A percentile compares a stretch with the other conserved stretches of the same genome.
Conservation (phyloP, 2,888 invertebrate genomes). For the Campoplex nolae region DNA sequence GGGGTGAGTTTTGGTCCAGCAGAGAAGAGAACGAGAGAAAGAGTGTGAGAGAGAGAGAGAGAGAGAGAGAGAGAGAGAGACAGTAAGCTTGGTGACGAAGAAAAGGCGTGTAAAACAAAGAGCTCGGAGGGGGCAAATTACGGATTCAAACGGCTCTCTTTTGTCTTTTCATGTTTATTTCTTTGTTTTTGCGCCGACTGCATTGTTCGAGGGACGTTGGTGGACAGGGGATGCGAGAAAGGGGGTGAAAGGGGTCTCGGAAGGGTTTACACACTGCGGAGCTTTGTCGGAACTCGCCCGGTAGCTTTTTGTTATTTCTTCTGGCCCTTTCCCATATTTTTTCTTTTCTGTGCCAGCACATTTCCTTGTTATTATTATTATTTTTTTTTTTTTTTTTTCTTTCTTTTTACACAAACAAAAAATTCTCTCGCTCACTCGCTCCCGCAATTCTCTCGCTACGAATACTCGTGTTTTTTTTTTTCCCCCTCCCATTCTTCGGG, state of each 20-base stretch:
- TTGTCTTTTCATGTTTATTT: slow-evolving; percentile 83
- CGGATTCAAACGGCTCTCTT: slow-evolving; percentile 83
- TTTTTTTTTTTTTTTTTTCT: slow-evolving; percentile 21
- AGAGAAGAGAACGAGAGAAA: slow-evolving; percentile 35
- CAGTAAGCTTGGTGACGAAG: slow-evolving; percentile 62
- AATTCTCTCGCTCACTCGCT: slow-evolving; percentile 68
- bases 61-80: slow-evolving; percentile 56
- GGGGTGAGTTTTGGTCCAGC: slow-evolving; percentile 72
- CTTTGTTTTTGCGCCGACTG: slow-evolving; percentile 82
- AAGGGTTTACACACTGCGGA: slow-evolving; percentile 62
- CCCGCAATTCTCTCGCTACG: slow-evolving; percentile 58
- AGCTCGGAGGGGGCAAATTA: slow-evolving; percentile 82
- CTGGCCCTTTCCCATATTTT: slow-evolving; percentile 71
- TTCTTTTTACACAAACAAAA: slow-evolving; percentile 44
- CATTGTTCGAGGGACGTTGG: slow-evolving; percentile 79
- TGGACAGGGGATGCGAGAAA: slow-evolving; percentile 63
- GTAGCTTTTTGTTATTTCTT: slow-evolving; percentile 79
- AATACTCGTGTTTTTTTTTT: slow-evolving; percentile 65
- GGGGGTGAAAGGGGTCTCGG: slow-evolving; percentile 54
- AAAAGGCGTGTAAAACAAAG: slow-evolving; percentile 78
- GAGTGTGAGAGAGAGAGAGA: slow-evolving; percentile 62
- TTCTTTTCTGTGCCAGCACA: slow-evolving; percentile 56
- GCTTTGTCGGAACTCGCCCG: slow-evolving; percentile 74
- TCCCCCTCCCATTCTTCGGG: slow-evolving; percentile 55
- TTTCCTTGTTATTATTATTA: slow-evolving; percentile 41